Base-by-base conservation (phyloP, 1,140 invertebrate species). In the Eumaeus atala region DNA sequence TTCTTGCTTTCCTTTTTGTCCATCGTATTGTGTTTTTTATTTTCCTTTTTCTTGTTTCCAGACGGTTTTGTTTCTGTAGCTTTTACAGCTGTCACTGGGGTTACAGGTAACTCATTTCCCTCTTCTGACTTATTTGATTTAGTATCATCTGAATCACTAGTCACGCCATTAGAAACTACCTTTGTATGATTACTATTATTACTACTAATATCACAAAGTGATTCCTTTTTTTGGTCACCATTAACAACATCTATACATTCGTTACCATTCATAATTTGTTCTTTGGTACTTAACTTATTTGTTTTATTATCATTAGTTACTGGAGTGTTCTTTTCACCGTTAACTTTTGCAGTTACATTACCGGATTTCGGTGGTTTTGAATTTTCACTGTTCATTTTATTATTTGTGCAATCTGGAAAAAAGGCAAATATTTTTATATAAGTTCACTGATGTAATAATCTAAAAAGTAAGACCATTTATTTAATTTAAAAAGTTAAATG, bases 161-260 rank as follows among this genome's bases (percentile, higher is more conserved):
- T 75, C 67, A 79, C 67, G 66, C 84, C 84, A 73, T 87, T 87
- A 77, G 76, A 70, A 75, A 84, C 77, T 85, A 87, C 51, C 76
- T 83, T 83, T 76, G 16, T 44, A 44, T 44, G 40, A 44, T 62
- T 61, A 64, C 72, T 80, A 79, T 75, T 70, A 84, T 72, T 85
- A 87, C 75, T 81, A 77, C 80, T 85, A 87, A 83, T 87, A 87
- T 85, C 81, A 87, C 84, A 87, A 73, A 82, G 74, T 70, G 72
- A 70, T 70, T 75, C 62, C 63, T 74, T 77, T 75, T 79, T 82
- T 67, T 68, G 62, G 51, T 81, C 74, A 70, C 81, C 81, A 58
- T 87, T 87, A 49, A 77, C 61, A 66, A 82, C 67, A 60, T 73
- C 77, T 58, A 66, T 62, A 54, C 51, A 60, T 57, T 80, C 72